Percentiles rank a stretch among this genome's conserved stretches.
These are phyloP conservation scores for Elmis aenea DNA, from an alignment of 2,888 invertebrate genomes.

Conservation along the genomic window DNA sequence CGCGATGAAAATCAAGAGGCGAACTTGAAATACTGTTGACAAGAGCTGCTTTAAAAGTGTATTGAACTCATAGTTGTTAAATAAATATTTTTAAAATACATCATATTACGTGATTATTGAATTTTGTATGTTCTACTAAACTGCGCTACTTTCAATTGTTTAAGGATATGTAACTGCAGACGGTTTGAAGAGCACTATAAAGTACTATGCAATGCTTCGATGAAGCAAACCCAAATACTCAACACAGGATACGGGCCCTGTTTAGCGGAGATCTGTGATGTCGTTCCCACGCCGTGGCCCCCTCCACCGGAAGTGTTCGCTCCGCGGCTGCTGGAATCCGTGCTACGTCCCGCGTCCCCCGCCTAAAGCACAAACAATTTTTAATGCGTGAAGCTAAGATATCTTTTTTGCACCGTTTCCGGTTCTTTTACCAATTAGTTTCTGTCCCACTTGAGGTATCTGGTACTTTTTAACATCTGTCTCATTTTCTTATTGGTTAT, in stretches of 20 bases:
- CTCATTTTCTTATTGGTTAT: conserved; percentile 5
- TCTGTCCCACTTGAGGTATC: conserved; percentile 32
- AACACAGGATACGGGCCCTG: conserved; percentile 16
- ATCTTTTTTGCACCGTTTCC: conserved; percentile 38
- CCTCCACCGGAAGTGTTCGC: conserved; percentile 40
- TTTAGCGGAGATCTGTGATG: conserved; percentile 16
- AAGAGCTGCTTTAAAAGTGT: no score
- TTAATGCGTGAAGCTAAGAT: conserved; percentile 33
- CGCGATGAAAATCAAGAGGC: no score
- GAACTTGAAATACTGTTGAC: no score
- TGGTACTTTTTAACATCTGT: conserved; percentile 6
- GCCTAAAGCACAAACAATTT: conserved; percentile 19
- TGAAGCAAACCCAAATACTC: no score
- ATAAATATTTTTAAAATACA: no score
- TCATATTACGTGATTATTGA: no score
- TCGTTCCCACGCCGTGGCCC: conserved; percentile 38
- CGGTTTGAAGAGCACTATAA: no score
- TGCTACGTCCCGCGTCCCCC: conserved; percentile 25
- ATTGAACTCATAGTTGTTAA: no score
- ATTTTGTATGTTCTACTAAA: no score
- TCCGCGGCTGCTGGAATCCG: conserved; percentile 35
- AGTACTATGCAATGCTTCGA: no score
- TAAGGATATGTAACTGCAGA: no score
- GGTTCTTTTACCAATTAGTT: conserved; percentile 40
- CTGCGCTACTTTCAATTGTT: no score